Evolutionary conservation across 2,797 vertebrate species (phyloP).

Genomic region (Telmatherina bonti): DNA sequence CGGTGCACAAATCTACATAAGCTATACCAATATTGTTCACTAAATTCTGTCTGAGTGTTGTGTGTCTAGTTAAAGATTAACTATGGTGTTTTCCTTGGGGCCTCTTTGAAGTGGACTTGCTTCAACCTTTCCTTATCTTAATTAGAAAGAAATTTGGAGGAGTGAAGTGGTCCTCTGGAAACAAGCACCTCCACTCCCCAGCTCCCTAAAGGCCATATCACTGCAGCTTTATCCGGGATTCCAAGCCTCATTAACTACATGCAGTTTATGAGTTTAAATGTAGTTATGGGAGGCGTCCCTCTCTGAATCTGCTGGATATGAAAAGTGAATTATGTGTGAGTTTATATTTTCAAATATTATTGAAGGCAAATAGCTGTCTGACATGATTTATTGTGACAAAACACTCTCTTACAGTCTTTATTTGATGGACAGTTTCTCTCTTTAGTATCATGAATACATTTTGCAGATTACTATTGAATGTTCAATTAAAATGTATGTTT

Average conservation of each 20-base stretch:
- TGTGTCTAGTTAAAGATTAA: conserved; percentile 79
- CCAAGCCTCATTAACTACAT: conserved; percentile 39
- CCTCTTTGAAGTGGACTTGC: conserved; percentile 81
- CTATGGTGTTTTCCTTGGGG: conserved; percentile 72
- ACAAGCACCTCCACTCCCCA: conserved; percentile 58
- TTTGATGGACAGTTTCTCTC: conserved; percentile 28
- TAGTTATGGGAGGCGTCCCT: conserved; percentile 20
- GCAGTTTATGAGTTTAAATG: conserved; percentile 37
- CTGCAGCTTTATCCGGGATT: conserved; percentile 34
- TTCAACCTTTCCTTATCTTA: conserved; percentile 78
- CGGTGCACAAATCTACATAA: conserved; percentile 15
- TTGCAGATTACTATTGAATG: neutral
- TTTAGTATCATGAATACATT: conserved; percentile 27
- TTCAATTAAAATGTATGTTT: neutral
- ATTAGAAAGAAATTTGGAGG: conserved; percentile 77
- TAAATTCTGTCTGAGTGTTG: conserved; percentile 56
- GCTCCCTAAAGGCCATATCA: conserved; percentile 47
- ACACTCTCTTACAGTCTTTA: conserved; percentile 19
- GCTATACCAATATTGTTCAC: conserved; percentile 48
- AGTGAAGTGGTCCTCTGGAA: conserved; percentile 71
- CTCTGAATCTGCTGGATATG: conserved; percentile 26
- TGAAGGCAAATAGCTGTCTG: conserved; percentile 48
- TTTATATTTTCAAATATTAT: conserved; percentile 26
- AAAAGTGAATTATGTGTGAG: conserved; percentile 56
- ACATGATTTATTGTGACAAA: conserved; percentile 39